Evolutionary conservation across 1,140 invertebrate genomes (phyloP).

Genomic region (Bombus superbus): DNA sequence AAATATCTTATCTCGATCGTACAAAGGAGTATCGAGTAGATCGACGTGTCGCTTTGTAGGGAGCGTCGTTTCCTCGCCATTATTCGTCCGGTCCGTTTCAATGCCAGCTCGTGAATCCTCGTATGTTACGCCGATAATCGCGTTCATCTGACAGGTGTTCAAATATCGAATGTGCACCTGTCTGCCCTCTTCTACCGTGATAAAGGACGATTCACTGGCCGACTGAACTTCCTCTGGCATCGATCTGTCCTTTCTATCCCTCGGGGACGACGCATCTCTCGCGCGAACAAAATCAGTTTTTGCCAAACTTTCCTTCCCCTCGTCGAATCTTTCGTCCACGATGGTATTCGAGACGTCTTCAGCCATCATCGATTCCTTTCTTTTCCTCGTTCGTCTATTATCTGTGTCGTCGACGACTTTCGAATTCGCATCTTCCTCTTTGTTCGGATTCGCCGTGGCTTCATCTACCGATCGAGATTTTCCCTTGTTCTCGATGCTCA

Average conservation of each 20-base stretch:
- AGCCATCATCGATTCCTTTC: not conserved
- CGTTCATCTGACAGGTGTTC: constrained; percentile 19
- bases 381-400: not conserved
- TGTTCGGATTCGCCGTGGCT: not conserved
- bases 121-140: constrained; percentile 15
- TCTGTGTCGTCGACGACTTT: not conserved
- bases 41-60: constrained; percentile 14
- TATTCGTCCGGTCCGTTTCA: not conserved
- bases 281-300: too few relatives aligned
- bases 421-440: too few relatives aligned
- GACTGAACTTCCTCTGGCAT: not conserved
- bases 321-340: not conserved
- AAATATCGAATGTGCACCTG: not conserved
- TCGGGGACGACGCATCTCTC: too few relatives aligned
- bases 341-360: not conserved
- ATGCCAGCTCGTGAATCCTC: too few relatives aligned
- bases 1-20: not conserved
- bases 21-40: not conserved
- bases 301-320: not conserved
- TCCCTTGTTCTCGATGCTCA: constrained; percentile 38
- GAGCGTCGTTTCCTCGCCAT: not conserved
- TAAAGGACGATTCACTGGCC: not conserved
- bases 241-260: not conserved
- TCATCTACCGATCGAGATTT: not conserved
- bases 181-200: constrained; percentile 4